Percentiles rank a stretch among this genome's conserved stretches.
These are phyloP conservation scores for Chymomyza amoena DNA, from an alignment of 2,888 invertebrate species.

Conservation along the genomic window DNA sequence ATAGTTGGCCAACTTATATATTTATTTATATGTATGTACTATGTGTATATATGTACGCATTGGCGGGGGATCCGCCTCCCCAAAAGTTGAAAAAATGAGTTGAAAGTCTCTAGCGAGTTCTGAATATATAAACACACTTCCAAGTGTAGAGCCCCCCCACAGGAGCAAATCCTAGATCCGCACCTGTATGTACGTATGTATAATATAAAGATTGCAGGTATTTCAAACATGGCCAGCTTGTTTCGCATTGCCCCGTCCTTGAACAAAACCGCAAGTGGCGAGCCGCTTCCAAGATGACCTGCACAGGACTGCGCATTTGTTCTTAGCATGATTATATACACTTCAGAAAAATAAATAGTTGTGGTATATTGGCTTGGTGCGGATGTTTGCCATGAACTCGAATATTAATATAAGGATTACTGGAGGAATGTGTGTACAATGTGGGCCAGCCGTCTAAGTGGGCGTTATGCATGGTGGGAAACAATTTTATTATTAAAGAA, in stretches of 20 bases:
- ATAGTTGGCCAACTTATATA: not conserved
- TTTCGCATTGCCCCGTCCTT: not conserved
- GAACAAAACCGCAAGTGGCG: constrained; percentile 33
- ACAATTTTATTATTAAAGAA: no score
- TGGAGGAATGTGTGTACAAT: not conserved
- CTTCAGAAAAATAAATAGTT: not conserved
- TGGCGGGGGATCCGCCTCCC: no score
- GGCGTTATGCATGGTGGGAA: no score
- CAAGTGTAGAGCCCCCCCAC: no score
- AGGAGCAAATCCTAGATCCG: no score
- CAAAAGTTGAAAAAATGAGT: no score
- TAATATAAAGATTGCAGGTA: constrained; percentile 2
- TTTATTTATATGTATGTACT: not conserved
- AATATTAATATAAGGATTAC: not conserved
- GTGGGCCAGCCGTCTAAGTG: no score
- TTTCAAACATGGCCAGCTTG: not conserved
- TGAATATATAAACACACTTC: no score
- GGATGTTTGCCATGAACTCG: not conserved
- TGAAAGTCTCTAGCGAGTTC: no score
- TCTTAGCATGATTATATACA: constrained; percentile 4
- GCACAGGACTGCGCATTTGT: constrained; percentile 34
- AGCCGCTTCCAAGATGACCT: constrained; percentile 61
- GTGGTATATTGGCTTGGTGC: not conserved
- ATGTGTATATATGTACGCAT: not conserved
- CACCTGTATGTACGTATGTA: not conserved